Conservation (phyloP, 2,113 vertebrate genomes). For the Empidonax alnorum region DNA sequence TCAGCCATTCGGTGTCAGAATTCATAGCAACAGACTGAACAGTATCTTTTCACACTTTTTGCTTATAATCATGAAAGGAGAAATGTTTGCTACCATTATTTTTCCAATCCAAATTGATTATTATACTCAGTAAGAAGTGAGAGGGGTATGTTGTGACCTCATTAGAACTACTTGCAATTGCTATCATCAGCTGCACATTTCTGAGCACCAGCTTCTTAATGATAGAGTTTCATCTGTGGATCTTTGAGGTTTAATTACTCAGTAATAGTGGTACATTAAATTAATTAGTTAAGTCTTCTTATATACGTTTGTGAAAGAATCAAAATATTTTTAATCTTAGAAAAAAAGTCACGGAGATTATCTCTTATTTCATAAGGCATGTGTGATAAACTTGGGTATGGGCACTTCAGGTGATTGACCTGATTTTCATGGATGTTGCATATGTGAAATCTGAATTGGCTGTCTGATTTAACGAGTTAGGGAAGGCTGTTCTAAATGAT, state of each 20-base stretch:
- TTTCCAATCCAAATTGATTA: background rate
- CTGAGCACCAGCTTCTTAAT: background rate
- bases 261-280: background rate
- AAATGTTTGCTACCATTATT: background rate
- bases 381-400: background rate
- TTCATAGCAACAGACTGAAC: background rate
- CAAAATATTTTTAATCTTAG: background rate
- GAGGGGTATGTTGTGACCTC: background rate
- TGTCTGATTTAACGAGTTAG: background rate
- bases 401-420: background rate
- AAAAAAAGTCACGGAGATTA: background rate
- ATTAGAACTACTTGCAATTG: background rate
- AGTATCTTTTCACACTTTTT: background rate
- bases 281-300: background rate
- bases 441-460: background rate
- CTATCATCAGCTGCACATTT: background rate
- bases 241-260: conserved; percentile 1
- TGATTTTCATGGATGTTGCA: background rate
- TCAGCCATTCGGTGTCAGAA: background rate
- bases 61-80: background rate
- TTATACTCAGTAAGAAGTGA: background rate
- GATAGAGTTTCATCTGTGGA: background rate
- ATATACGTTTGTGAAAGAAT: background rate
- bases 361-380: background rate
- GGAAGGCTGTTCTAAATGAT: background rate